Base-by-base conservation (phyloP, 2,113 vertebrate species). In the Sinocyclocheilus anshuiensis region DNA sequence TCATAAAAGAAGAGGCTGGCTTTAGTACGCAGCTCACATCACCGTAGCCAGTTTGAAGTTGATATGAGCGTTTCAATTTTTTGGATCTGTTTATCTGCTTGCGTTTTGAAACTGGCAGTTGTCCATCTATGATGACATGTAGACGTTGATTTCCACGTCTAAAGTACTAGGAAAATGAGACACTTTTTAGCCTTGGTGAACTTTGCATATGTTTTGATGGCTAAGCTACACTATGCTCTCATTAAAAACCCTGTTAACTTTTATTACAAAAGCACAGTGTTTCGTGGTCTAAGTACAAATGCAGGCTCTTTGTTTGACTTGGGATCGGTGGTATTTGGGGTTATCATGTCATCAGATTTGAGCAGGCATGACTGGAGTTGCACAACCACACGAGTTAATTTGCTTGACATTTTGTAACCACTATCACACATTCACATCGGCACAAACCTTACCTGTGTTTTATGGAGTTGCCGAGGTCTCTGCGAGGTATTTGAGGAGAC, bases 381-480 rank as follows among this genome's bases (percentile, higher is more conserved):
- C 61, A 86, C 81, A 90, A 90, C 78, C 79, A 57, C 50, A 50
- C 26, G 26, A 75, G 84, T 89, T 91, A 92, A 93, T 92, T 92
- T 88, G 87, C 84, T 81, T 86, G 90, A 89, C 83, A 89, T 86
- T 93, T 85, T 87, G 50, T 81, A 69, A 36, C 75, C 26, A 55
- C 57, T 83, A 86, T 11, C 63, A 74, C 57, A 59, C 74, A 16
- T 39, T n/a, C 48, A 72, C 26, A 72, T 45, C 15, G 29, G 18
- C 74, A 74, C 48, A 53, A 3, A 65, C 5, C 15, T 15, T 95
- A 99, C 98, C 98, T 98, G 96, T 99, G 98, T 96, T 99, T 99
- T 91, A 99, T 99, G 63, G 98, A 99, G 94, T 99, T 99, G 93
- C 98, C 97, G 11, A 99, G 94, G 93, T 99, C 98, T 96, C 98